Evolutionary conservation across 2,888 invertebrate species (phyloP), one percentile per base, ranked within the genome.

Genomic region (Scaptomyza caliginosa): DNA sequence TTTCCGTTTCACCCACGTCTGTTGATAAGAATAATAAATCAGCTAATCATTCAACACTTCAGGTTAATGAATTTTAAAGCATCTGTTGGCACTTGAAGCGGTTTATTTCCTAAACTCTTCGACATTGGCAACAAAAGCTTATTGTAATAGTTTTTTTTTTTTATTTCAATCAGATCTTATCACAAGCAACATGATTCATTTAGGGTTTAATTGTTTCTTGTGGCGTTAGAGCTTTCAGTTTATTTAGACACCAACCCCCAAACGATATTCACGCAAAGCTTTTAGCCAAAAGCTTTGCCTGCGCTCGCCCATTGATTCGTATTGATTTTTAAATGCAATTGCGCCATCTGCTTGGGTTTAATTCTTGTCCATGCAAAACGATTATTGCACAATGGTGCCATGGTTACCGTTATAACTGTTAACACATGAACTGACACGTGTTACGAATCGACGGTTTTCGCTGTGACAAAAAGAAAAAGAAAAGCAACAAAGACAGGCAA

Each of bases 21-120:
- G 7, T 56, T 72, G 72, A 74, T 72, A 74, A 74, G 52, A 34
- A 55, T 40, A 34, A 49, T 55, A 45, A 58, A 46, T 70, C 19
- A 64, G 52, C 34, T 39, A 40, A 36, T 7, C 7, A 48, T 23
- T 34, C 42, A 28, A 21, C 39, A 54, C 30, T 26, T n/a, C 43
- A 57, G 57, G 54, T 67, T 49, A 58, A 58, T 57, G 68, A 23
- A 52, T 62, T 49, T 16, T 28, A 11, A 30, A 48, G 43, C 21
- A 26, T 8, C 8, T 17, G 11, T 11, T 28, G 4, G 11, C 11
- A 21, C 38, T 39, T 39, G 28, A 65, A 40, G 3, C 19, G 11
- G 10, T 10, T 28, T 10, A 16, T 43, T 43, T 7, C 11, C 11
- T 4, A 0, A 3, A 16, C 8, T 34, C n/a, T 10, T 11, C 8